Conservation (phyloP, 2,113 vertebrate genomes). For the Ammodramus savannarum region DNA sequence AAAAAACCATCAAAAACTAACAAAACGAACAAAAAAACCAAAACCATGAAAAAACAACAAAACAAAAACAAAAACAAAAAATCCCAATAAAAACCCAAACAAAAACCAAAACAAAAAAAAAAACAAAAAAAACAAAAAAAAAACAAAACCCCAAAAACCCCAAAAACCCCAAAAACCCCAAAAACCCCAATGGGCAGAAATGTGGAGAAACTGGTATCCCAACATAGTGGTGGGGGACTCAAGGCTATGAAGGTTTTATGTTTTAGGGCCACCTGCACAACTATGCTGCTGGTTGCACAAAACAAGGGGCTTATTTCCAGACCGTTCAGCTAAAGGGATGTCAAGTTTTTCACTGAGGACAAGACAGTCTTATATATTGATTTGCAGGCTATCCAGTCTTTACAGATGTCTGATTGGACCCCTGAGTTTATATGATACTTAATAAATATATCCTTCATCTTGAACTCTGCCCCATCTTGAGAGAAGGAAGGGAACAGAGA, state of each 20-base stretch:
- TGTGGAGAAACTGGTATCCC: neutral
- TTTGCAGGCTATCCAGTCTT: neutral
- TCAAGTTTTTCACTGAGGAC: fast-evolving
- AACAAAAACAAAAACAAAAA: no score
- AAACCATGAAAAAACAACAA: no score
- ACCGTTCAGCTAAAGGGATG: fast-evolving
- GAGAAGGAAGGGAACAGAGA: neutral
- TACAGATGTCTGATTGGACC: neutral
- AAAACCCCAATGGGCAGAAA: neutral
- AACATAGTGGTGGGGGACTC: fast-evolving
- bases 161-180: no score
- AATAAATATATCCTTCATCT: neutral
- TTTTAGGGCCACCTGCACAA: neutral
- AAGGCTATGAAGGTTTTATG: neutral
- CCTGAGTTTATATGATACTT: neutral
- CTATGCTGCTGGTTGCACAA: neutral
- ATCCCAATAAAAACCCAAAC: neutral
- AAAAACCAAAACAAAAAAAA: no score
- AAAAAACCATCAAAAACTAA: no score
- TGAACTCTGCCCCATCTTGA: neutral
- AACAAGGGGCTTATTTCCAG: neutral
- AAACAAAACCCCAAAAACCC: no score
- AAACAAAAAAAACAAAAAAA: no score
- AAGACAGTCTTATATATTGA: neutral
- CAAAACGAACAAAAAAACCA: neutral